Evolutionary conservation across 2,888 invertebrate genomes (phyloP).

Genomic region (Cheilosia vulpina): DNA sequence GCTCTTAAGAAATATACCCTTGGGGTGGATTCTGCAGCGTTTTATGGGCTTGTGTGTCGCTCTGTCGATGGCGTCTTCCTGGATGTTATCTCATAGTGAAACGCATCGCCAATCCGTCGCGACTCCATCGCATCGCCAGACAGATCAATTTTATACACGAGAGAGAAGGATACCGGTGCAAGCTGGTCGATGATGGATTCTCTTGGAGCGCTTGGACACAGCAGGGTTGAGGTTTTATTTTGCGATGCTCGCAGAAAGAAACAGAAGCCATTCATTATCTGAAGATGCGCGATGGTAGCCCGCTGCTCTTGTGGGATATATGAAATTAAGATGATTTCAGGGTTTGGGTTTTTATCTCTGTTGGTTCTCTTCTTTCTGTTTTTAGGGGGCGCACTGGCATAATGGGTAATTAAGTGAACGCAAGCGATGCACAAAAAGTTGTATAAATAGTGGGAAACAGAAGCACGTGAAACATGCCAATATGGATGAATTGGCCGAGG

Average conservation of each 20-base stretch:
- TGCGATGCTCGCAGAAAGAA: slow-evolving; percentile 21
- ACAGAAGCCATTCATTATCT: slow-evolving; percentile 73
- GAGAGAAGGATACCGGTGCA: not conserved
- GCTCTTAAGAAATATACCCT: slow-evolving; percentile 57
- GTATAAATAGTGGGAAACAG: slow-evolving; percentile 49
- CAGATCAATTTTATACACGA: slow-evolving; percentile 34
- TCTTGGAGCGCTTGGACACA: slow-evolving; percentile 22
- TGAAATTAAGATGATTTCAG: slow-evolving; percentile 74
- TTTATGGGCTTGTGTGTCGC: slow-evolving; percentile 61
- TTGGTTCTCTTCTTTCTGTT: slow-evolving; percentile 4
- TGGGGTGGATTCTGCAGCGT: slow-evolving; percentile 37
- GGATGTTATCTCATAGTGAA: slow-evolving; percentile 58
- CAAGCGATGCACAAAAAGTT: slow-evolving; percentile 25
- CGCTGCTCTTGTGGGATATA: slow-evolving; percentile 62
- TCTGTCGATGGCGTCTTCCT: slow-evolving; percentile 49
- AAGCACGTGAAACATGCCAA: slow-evolving; percentile 53
- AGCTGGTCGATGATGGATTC: slow-evolving; percentile 28
- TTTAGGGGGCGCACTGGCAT: slow-evolving; percentile 21
- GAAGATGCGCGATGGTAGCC: slow-evolving; percentile 54
- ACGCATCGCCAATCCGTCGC: slow-evolving; percentile 35
- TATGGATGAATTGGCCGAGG: not conserved
- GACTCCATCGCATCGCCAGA: slow-evolving; percentile 22
- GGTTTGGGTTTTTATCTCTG: slow-evolving; percentile 37
- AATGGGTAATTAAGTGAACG: slow-evolving; percentile 67
- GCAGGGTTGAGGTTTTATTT: slow-evolving; percentile 41